Percentiles rank a stretch among this genome's conserved stretches.
Conservation (phyloP, 2,888 invertebrate species). For the Drosophila helvetica region DNA sequence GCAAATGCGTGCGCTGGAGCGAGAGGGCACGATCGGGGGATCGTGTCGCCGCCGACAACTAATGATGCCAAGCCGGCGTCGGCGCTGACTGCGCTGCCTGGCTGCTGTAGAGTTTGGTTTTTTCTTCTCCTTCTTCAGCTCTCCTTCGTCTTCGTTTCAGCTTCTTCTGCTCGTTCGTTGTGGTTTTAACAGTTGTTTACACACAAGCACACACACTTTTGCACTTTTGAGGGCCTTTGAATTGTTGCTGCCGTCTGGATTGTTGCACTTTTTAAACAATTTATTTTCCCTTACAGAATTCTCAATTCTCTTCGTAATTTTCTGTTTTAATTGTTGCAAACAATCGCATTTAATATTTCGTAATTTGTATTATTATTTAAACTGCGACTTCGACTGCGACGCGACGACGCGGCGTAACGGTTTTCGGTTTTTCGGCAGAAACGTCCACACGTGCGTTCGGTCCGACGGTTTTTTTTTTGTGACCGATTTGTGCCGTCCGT, state of each 20-base stretch:
- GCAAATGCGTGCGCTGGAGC: conserved; percentile 27
- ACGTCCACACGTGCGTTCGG: neutral
- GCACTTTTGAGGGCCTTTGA: neutral
- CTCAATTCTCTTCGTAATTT: no score
- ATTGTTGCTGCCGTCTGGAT: neutral
- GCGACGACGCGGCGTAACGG: neutral
- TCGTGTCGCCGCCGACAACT: conserved; percentile 61
- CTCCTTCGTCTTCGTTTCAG: neutral
- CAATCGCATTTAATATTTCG: neutral
- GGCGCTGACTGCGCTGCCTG: conserved; percentile 34
- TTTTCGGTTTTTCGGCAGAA: neutral
- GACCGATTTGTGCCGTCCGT: no score
- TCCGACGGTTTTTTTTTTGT: neutral
- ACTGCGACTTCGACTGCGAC: neutral
- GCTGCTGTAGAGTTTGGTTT: conserved; percentile 37
- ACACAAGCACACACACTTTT: conserved; percentile 6
- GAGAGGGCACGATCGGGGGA: conserved; percentile 19
- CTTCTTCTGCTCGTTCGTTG: neutral
- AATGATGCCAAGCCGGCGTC: conserved; percentile 75
- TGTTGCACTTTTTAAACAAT: neutral
- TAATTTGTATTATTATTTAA: neutral
- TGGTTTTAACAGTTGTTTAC: conserved; percentile 1
- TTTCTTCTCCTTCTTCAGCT: neutral
- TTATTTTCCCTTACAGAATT: conserved; percentile 1
- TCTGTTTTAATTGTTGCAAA: neutral